These are phyloP conservation scores for Drosophila micromelanica DNA, from an alignment of 1,140 invertebrate species.

Conservation along the genomic window DNA sequence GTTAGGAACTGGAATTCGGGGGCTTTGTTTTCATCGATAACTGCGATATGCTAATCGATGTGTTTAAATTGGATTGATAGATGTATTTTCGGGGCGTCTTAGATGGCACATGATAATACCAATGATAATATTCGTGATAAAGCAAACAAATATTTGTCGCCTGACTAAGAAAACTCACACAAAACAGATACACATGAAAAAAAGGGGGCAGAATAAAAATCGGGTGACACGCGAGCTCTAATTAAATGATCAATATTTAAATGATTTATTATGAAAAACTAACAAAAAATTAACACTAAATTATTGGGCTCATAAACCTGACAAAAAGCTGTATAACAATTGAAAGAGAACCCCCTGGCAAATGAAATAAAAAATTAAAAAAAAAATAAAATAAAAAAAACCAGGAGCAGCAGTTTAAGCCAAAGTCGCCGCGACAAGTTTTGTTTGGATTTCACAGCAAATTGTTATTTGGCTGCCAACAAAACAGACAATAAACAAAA, in stretches of 20 bases:
- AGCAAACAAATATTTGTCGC: constrained; percentile 10
- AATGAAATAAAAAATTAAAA: neutral
- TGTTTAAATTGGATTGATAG: constrained; percentile 36
- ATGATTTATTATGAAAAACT: constrained; percentile 38
- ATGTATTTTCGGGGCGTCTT: neutral
- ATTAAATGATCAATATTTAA: constrained; percentile 46
- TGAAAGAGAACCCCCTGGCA: neutral
- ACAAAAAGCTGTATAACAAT: neutral
- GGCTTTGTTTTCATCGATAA: constrained; percentile 11
- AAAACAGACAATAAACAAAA: constrained; percentile 21
- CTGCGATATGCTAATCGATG: constrained; percentile 64
- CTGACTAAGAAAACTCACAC: no score
- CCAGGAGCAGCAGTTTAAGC: neutral
- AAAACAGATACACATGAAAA: no score
- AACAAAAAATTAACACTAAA: neutral
- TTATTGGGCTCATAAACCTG: neutral
- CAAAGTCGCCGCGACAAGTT: neutral
- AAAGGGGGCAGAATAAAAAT: no score
- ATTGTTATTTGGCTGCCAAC: neutral
- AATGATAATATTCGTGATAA: constrained; percentile 19
- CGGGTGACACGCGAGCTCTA: no score
- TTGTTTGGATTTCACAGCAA: constrained; percentile 22
- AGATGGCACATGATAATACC: constrained; percentile 18
- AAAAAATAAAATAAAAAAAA: neutral
- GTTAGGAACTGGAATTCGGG: no score